phyloP scores from a whole-genome alignment of 2,888 invertebrate genomes.

The Acanthococcus lagerstroemiae region DNA sequence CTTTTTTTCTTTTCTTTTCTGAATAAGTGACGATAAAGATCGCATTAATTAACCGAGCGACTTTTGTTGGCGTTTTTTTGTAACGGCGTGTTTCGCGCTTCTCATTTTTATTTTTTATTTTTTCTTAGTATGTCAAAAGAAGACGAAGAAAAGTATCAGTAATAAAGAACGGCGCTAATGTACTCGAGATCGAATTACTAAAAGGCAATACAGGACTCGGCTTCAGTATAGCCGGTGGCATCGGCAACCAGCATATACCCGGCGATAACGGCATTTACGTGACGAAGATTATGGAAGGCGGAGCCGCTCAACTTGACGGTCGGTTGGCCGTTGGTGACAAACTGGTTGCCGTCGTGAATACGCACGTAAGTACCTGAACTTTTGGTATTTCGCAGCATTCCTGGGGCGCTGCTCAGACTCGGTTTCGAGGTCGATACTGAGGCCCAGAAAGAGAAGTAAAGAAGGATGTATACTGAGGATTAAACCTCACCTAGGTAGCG shows the following conservation, averaged over 20 bases:
- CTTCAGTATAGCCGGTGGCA: constrained; percentile 97
- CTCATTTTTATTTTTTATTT: too few species aligned
- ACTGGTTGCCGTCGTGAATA: constrained; percentile 79
- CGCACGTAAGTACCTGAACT: constrained; percentile 25
- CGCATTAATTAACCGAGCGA: too few species aligned
- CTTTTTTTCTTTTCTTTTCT: too few species aligned
- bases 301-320: constrained; percentile 93
- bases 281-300: constrained; percentile 97
- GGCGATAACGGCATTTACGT: constrained; percentile 99
- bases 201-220: constrained; percentile 88
- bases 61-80: background rate
- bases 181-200: constrained; percentile 65
- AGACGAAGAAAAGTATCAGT: constrained; percentile 39
- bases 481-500: too few species aligned
- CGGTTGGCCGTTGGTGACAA: constrained; percentile 85
- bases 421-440: too few species aligned
- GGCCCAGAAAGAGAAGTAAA: too few species aligned
- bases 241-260: constrained; percentile 97
- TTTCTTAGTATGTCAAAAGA: constrained; percentile 56
- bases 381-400: too few species aligned
- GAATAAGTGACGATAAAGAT: too few species aligned
- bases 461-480: too few species aligned
- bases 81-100: too few species aligned
- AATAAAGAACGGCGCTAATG: constrained; percentile 25
- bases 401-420: too few species aligned